These are phyloP conservation scores for Drosophila cracens DNA, from an alignment of 2,888 invertebrate genomes.

Conservation along the genomic window DNA sequence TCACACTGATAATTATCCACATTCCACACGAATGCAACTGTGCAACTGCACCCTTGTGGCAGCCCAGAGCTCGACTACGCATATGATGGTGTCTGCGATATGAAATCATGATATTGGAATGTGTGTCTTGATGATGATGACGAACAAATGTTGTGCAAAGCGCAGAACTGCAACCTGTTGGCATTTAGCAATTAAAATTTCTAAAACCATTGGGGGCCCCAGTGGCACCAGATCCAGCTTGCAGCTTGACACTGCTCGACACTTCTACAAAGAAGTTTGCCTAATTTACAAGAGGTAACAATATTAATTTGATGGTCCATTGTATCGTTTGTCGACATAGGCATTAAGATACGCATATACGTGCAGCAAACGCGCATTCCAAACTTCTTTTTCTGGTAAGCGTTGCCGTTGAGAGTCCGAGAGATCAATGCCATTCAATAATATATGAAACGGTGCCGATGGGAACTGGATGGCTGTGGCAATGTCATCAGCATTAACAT, in stretches of 20 bases:
- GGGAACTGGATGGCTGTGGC: slow-evolving; percentile 28
- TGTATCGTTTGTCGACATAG: slow-evolving; percentile 62
- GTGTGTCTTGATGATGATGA: slow-evolving; percentile 62
- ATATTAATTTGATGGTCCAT: slow-evolving; percentile 50
- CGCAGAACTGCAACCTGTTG: slow-evolving; percentile 60
- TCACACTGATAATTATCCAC: slow-evolving; percentile 2
- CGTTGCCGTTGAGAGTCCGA: background rate
- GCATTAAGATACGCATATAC: slow-evolving; percentile 48
- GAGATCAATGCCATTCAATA: slow-evolving; percentile 52
- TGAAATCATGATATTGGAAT: slow-evolving; percentile 77
- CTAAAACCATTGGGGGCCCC: slow-evolving; percentile 11
- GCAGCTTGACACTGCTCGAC: background rate
- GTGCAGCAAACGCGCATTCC: slow-evolving; percentile 5
- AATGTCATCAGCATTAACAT: slow-evolving; percentile 46
- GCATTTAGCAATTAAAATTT: slow-evolving; percentile 63
- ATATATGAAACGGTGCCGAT: slow-evolving; percentile 41
- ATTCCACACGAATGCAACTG: slow-evolving; percentile 1
- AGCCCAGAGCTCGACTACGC: background rate
- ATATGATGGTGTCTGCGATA: slow-evolving; percentile 45
- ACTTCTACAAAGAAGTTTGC: slow-evolving; percentile 3
- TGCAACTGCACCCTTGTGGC: slow-evolving; percentile 11
- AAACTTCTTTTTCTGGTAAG: slow-evolving; percentile 4
- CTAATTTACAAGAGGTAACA: slow-evolving; percentile 31
- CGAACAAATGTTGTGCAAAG: slow-evolving; percentile 58
- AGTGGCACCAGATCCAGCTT: background rate